A percentile compares a stretch with the other conserved stretches of the same genome.
Conservation (phyloP, 2,888 invertebrate species). For the Xanthorhoe designata region DNA sequence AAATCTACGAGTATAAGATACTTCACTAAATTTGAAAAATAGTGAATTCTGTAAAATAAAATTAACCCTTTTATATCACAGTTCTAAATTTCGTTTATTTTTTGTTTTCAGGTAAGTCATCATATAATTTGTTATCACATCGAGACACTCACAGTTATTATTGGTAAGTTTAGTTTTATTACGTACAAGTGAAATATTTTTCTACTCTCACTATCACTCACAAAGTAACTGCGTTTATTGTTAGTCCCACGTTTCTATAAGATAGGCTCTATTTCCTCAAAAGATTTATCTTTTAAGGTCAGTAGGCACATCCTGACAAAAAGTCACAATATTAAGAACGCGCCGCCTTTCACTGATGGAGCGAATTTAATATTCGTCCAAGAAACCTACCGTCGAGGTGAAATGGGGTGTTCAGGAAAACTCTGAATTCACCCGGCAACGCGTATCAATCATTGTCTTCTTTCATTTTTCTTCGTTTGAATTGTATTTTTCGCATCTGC, state of each 20-base stretch:
- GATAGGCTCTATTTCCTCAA: slow-evolving; percentile 4
- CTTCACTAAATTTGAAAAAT: neutral
- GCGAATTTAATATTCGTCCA: slow-evolving; percentile 78
- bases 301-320: slow-evolving; percentile 45
- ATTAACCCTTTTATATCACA: no score
- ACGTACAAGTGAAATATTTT: neutral
- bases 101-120: slow-evolving; percentile 55
- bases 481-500: slow-evolving; percentile 54
- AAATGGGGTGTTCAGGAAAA: slow-evolving; percentile 54
- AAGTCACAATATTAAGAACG: slow-evolving; percentile 73
- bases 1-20: no score
- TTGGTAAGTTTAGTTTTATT: slow-evolving; percentile 12
- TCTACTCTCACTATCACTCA: neutral
- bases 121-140: neutral
- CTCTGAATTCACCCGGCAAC: slow-evolving; percentile 58
- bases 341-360: slow-evolving; percentile 66
- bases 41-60: neutral
- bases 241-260: neutral
- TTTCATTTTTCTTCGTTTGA: slow-evolving; percentile 53
- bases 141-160: neutral
- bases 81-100: no score
- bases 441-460: slow-evolving; percentile 71
- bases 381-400: slow-evolving; percentile 59
- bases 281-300: slow-evolving; percentile 23
- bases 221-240: neutral